phyloP scores from a whole-genome alignment of 2,888 invertebrate species.

The Antheraea assamensis region DNA sequence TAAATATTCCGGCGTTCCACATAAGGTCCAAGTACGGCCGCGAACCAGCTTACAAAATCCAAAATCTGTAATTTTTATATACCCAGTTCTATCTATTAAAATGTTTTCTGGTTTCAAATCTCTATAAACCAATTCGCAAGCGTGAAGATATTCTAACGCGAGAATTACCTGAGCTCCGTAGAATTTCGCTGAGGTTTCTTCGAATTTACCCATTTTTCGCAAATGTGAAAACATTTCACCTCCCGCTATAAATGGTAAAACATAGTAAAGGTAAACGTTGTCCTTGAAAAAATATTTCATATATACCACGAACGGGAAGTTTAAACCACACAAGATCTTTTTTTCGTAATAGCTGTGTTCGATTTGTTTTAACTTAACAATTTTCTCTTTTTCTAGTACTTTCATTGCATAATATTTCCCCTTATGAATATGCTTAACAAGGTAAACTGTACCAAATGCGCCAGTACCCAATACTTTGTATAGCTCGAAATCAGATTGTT shows the following conservation, averaged over 20 bases:
- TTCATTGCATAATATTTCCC: constrained; percentile 92
- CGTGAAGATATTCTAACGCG: constrained; percentile 95
- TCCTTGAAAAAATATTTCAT: constrained; percentile 94
- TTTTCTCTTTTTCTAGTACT: constrained; percentile 91
- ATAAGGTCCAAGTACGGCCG: constrained; percentile 94
- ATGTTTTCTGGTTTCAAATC: constrained; percentile 97
- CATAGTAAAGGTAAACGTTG: constrained; percentile 90
- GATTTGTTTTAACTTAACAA: constrained; percentile 93
- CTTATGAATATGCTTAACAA: constrained; percentile 82
- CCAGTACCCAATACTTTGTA: constrained; percentile 92
- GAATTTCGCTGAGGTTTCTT: constrained; percentile 91
- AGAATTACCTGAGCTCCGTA: constrained; percentile 95
- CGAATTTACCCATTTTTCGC: constrained; percentile 84
- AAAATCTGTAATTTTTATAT: constrained; percentile 94
- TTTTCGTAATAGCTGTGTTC: constrained; percentile 95
- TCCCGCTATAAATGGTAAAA: constrained; percentile 91
- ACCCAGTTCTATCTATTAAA: constrained; percentile 89
- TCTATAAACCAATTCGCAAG: constrained; percentile 92
- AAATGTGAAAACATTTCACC: constrained; percentile 94
- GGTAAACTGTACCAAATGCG: constrained; percentile 93
- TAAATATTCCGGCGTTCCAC: constrained; percentile 98
- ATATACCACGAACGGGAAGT: constrained; percentile 93
- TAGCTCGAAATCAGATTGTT: constrained; percentile 85
- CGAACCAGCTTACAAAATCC: constrained; percentile 94
- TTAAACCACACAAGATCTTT: constrained; percentile 90